Percentiles rank a stretch among this genome's conserved stretches.
Evolutionary conservation across 2,113 vertebrate species (phyloP).

Genomic region (Colaptes auratus): DNA sequence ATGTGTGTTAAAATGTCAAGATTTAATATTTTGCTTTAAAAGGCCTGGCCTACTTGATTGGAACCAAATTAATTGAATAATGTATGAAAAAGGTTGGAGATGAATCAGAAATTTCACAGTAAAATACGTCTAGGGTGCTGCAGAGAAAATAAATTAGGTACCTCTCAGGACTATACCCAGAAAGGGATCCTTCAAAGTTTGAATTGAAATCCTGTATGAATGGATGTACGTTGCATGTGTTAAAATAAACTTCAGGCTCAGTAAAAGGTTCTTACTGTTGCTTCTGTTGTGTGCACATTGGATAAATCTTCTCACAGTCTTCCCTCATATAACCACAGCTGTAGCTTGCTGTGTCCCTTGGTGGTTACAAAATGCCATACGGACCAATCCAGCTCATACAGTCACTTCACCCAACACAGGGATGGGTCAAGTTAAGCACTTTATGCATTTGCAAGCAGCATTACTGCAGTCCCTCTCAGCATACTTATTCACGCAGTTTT

Average conservation of each 20-base stretch:
- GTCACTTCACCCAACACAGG: neutral
- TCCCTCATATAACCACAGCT: neutral
- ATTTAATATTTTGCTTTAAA: neutral
- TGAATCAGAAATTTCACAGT: neutral
- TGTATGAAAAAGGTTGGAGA: neutral
- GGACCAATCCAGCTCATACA: neutral
- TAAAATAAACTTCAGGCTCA: neutral
- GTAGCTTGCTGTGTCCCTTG: neutral
- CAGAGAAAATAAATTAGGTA: neutral
- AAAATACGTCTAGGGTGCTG: neutral
- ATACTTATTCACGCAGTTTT: neutral
- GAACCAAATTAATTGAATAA: neutral
- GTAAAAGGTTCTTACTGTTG: neutral
- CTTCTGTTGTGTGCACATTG: accelerated
- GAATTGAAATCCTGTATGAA: neutral
- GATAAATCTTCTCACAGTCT: neutral
- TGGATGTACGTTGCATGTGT: neutral
- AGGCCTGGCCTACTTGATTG: neutral
- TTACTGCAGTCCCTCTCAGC: neutral
- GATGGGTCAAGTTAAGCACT: neutral
- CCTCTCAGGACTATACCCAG: neutral
- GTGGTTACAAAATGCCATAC: neutral
- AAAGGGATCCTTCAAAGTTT: neutral
- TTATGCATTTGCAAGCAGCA: neutral
- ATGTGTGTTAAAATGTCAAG: neutral